Conservation (phyloP, 2,888 invertebrate species). For the Andrena bicolor region DNA sequence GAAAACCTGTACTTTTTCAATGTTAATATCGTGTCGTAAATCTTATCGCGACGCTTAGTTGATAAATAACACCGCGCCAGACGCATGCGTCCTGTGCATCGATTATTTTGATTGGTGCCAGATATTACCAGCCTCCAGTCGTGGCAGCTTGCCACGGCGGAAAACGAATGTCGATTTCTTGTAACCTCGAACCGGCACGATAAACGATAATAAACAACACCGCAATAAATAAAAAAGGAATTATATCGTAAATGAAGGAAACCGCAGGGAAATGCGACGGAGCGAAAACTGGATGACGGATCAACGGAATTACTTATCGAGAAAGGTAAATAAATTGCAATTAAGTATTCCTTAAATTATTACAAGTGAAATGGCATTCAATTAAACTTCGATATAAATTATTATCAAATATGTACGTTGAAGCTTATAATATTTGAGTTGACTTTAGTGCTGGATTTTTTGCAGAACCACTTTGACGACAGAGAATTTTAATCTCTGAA, state of each 20-base stretch:
- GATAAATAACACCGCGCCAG: constrained; percentile 60
- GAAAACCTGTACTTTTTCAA: constrained; percentile 39
- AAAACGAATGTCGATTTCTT: constrained; percentile 58
- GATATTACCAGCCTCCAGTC: constrained; percentile 60
- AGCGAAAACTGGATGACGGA: neutral
- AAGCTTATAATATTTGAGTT: no score
- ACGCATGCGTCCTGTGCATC: constrained; percentile 69
- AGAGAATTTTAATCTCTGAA: neutral
- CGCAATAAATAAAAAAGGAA: neutral
- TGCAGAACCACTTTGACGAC: neutral
- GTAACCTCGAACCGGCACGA: constrained; percentile 48
- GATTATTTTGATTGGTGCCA: constrained; percentile 71
- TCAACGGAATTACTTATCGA: neutral
- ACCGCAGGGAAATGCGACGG: neutral
- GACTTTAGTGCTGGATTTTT: neutral
- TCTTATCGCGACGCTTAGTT: constrained; percentile 54
- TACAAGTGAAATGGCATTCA: neutral
- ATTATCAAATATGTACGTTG: no score
- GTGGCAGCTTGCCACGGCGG: constrained; percentile 68
- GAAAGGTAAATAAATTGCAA: constrained; percentile 13
- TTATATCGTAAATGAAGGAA: neutral
- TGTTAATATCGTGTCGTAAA: constrained; percentile 54
- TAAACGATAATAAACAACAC: constrained; percentile 41
- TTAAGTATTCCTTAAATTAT: neutral
- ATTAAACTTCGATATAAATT: no score